Percentiles rank a stretch among this genome's conserved stretches.
phyloP scores from a whole-genome alignment of 2,888 invertebrate genomes.

The Agrenia bidenticulata region DNA sequence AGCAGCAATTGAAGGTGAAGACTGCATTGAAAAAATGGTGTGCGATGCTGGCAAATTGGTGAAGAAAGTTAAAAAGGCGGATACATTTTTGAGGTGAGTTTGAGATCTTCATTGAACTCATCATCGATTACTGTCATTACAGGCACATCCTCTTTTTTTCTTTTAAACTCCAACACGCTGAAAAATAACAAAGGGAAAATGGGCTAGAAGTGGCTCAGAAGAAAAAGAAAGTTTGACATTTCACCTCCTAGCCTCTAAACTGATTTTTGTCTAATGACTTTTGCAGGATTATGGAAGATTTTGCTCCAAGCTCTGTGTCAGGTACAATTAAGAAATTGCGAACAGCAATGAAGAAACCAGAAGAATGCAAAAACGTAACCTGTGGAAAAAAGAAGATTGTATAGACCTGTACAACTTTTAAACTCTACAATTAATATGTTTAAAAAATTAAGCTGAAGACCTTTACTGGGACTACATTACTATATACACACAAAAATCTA shows the following conservation, averaged over 20 bases:
- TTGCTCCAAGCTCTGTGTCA: conserved; percentile 52
- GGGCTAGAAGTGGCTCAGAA: no score
- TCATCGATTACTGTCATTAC: not conserved
- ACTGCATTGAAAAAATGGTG: conserved; percentile 52
- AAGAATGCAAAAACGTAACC: conserved; percentile 51
- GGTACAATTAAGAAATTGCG: conserved; percentile 52
- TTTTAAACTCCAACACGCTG: no score
- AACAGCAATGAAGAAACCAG: conserved; percentile 53
- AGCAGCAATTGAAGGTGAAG: conserved; percentile 53
- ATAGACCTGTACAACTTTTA: conserved; percentile 39
- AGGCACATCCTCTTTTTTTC: no score
- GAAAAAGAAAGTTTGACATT: no score
- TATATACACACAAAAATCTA: not conserved
- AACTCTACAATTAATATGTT: conserved; percentile 31
- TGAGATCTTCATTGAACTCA: conserved; percentile 1
- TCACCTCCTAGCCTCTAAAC: no score
- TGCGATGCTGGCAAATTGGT: conserved; percentile 53
- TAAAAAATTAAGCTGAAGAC: conserved; percentile 11
- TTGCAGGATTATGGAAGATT: conserved; percentile 52
- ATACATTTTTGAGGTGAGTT: conserved; percentile 52
- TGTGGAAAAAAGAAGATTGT: conserved; percentile 52
- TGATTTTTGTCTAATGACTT: no score
- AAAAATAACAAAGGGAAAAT: no score
- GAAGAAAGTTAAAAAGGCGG: conserved; percentile 53
- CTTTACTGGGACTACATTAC: conserved; percentile 9